A percentile compares a stretch with the other conserved stretches of the same genome.
Conservation (phyloP, 2,797 vertebrate genomes). For the Tiaroga cobitis region DNA sequence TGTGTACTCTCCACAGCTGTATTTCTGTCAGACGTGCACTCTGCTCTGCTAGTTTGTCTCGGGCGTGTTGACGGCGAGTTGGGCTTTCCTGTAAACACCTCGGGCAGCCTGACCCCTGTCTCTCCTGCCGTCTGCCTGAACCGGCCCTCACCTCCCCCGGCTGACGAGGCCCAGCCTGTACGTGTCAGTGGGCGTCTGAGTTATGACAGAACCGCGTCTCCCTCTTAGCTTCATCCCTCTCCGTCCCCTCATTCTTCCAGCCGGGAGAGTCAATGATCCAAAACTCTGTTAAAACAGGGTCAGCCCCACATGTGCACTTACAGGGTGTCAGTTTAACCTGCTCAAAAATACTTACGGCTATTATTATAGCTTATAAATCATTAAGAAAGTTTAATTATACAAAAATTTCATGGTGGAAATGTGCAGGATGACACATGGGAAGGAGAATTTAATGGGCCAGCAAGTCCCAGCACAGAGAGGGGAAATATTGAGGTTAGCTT, state of each 20-base stretch:
- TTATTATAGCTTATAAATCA: slow-evolving; percentile 89
- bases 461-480: slow-evolving; percentile 82
- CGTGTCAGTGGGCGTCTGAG: slow-evolving; percentile 74
- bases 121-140: slow-evolving; percentile 31
- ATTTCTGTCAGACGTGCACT: slow-evolving; percentile 57
- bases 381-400: slow-evolving; percentile 88
- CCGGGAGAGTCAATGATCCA: slow-evolving; percentile 80
- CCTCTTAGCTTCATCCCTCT: slow-evolving; percentile 68
- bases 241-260: slow-evolving; percentile 68
- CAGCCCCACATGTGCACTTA: slow-evolving; percentile 80
- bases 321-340: slow-evolving; percentile 84
- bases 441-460: slow-evolving; percentile 86
- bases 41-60: slow-evolving; percentile 68
- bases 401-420: slow-evolving; percentile 80
- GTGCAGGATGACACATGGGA: slow-evolving; percentile 84
- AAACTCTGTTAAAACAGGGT: slow-evolving; percentile 85
- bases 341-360: slow-evolving; percentile 83
- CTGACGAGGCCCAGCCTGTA: slow-evolving; percentile 58
- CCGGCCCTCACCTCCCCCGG: slow-evolving; percentile 24
- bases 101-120: slow-evolving; percentile 53
- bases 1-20: slow-evolving; percentile 48
- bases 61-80: slow-evolving; percentile 33
- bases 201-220: slow-evolving; percentile 74
- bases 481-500: slow-evolving; percentile 87
- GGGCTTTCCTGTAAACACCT: slow-evolving; percentile 58